A percentile compares a stretch with the other conserved stretches of the same genome.
Evolutionary conservation across 1,140 invertebrate species (phyloP).

Genomic region (Ostrea denselamellosa): DNA sequence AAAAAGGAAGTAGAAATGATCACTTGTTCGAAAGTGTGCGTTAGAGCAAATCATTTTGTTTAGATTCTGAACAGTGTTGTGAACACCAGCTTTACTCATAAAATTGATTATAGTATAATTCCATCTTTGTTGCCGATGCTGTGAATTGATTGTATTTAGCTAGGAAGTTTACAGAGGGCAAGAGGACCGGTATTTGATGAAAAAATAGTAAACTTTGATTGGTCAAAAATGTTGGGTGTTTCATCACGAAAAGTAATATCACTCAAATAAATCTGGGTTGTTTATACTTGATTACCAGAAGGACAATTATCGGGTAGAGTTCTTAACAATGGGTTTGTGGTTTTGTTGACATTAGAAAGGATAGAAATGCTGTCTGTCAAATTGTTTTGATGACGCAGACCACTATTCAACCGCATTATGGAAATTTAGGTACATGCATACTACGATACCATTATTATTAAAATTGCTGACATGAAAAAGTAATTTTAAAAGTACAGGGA

Average conservation of each 20-base stretch:
- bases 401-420: constrained; percentile 11
- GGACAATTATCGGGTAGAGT: neutral
- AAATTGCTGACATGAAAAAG: constrained; percentile 22
- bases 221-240: neutral
- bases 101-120: constrained; percentile 2
- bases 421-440: neutral
- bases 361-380: constrained; percentile 3
- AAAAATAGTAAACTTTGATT: constrained; percentile 19
- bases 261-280: neutral
- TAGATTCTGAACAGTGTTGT: neutral
- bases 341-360: constrained; percentile 13
- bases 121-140: constrained; percentile 15
- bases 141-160: neutral
- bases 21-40: neutral
- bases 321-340: constrained; percentile 3
- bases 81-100: neutral
- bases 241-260: neutral
- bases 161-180: neutral
- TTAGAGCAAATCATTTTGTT: neutral
- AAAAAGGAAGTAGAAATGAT: neutral
- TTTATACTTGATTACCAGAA: neutral
- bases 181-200: neutral
- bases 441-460: neutral
- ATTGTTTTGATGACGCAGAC: neutral
- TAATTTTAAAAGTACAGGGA: neutral